phyloP scores from a whole-genome alignment of 30 jellyfish, hydroid and myxozoan species.

The Mastigias papua region DNA sequence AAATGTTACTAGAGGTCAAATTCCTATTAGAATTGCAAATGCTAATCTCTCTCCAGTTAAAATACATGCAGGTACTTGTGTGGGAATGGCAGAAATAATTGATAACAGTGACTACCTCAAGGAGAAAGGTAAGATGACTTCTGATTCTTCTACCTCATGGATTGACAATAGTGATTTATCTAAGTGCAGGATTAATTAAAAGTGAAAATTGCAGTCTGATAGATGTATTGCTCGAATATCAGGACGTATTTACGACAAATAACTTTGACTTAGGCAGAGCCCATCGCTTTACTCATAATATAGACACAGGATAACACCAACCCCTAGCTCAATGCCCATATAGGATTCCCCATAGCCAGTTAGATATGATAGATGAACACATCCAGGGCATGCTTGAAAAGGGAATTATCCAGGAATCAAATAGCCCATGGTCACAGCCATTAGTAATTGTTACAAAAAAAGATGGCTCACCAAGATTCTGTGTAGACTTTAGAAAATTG shows the following conservation, averaged over 20 bases:
- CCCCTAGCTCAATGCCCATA: conserved; percentile 41
- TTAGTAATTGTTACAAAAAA: conserved; percentile 27
- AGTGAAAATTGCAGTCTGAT: background rate
- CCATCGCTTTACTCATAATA: conserved; percentile 19
- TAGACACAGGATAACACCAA: conserved; percentile 43
- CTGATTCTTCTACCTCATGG: background rate
- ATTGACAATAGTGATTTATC: conserved; percentile 12
- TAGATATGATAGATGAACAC: conserved; percentile 40
- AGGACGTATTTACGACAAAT: conserved; percentile 14
- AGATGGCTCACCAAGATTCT: conserved; percentile 44
- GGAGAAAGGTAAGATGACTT: background rate
- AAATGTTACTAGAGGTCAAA: background rate
- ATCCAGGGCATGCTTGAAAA: conserved; percentile 33
- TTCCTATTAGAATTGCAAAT: conserved; percentile 14
- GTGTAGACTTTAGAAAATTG: conserved; percentile 28
- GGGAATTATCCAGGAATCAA: conserved; percentile 9
- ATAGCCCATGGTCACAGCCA: conserved; percentile 56
- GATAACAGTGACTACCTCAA: background rate
- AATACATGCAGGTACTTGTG: conserved; percentile 22
- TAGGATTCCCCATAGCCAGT: conserved; percentile 43
- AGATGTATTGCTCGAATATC: background rate
- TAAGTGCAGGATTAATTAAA: background rate
- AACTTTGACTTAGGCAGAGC: conserved; percentile 14
- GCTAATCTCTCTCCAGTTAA: conserved; percentile 29
- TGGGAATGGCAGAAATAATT: conserved; percentile 34